Percentiles rank a stretch among this genome's conserved stretches.
Conservation (phyloP, 1,140 invertebrate species). For the Penaeus vannamei region DNA sequence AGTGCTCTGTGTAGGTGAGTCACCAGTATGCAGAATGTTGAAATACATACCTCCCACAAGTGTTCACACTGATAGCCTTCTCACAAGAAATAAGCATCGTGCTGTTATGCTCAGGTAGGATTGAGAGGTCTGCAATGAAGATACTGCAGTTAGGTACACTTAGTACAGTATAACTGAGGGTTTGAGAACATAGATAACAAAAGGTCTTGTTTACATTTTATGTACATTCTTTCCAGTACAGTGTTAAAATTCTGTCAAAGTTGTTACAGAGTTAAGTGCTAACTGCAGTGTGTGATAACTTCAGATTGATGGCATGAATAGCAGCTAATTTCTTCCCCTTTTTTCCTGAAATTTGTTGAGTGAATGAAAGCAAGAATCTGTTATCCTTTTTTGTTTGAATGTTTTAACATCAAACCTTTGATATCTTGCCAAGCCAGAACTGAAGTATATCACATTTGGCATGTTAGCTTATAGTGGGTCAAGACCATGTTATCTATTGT, state of each 20-base stretch:
- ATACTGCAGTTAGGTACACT: constrained; percentile 33
- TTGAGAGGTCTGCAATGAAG: not conserved
- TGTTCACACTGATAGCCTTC: constrained; percentile 56
- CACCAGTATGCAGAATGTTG: constrained; percentile 22
- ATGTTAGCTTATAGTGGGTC: too few relatives aligned
- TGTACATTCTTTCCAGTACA: constrained; percentile 1
- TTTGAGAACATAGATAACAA: constrained; percentile 30
- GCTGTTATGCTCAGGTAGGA: constrained; percentile 62
- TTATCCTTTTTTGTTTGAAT: too few relatives aligned
- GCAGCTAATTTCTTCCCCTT: too few relatives aligned
- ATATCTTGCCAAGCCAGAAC: not conserved
- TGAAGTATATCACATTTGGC: constrained; percentile 3
- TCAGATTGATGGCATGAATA: too few relatives aligned
- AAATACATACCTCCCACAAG: constrained; percentile 44
- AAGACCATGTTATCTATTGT: too few relatives aligned
- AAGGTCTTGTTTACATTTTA: constrained; percentile 35
- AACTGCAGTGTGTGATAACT: too few relatives aligned
- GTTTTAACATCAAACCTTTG: too few relatives aligned
- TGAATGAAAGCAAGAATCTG: too few relatives aligned
- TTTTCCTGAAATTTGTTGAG: too few relatives aligned
- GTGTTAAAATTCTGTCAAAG: too few relatives aligned
- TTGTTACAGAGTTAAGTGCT: too few relatives aligned
- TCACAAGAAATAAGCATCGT: constrained; percentile 48
- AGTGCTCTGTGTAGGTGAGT: constrained; percentile 39
- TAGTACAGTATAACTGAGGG: not conserved